Base-by-base conservation (phyloP, 2,888 invertebrate genomes). In the Saturnia pavonia region DNA sequence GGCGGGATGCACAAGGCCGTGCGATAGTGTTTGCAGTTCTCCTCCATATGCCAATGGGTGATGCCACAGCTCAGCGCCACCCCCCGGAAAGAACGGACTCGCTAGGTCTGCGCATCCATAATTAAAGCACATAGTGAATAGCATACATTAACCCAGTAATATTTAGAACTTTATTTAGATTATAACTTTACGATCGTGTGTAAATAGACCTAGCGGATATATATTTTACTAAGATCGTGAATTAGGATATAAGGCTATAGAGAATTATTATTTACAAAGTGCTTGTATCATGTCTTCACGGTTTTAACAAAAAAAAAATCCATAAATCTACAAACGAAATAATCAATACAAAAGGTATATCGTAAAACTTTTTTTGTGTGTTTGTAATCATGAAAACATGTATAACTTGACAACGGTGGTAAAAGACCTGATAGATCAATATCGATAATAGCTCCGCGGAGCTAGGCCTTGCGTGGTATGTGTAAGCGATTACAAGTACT, bases 1-100 rank as follows among this genome's bases (percentile, higher is more conserved):
- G 94, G 98, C 99, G 91, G 99, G 99, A 94, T 99, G 99, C 89
- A 99, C 98, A 88, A 99, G 96, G 80, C 98, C 97, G 94, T 97
- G 97, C 90, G 97, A 97, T 85, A 98, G 95, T 80, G 97, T 95
- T 75, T 97, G 97, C 90, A 98, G 95, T 91, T 98, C 98, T 77
- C 97, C 97, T 70, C 97, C 96, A 76, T 95, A 95, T 74, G 95
- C 95, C 81, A 98, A 96, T 94, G 98, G 94, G 90, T 97, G 97
- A 94, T 98, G 98, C 99, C 99, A 99, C 90, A 99, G 95, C 94
- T 99, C 99, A 74, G 98, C 98, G 80, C 97, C 98, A 74, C 93
- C 89, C 91, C 95, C 94, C 82, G 98, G 98, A 96, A 99, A 98
- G 96, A 99, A 98, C 84, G 98, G 98, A 85, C 97, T 97, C 88